Percentiles rank a stretch among this genome's conserved stretches.
These are phyloP conservation scores for Phaethon lepturus DNA, from an alignment of 2,113 vertebrate genomes.

Conservation along the genomic window DNA sequence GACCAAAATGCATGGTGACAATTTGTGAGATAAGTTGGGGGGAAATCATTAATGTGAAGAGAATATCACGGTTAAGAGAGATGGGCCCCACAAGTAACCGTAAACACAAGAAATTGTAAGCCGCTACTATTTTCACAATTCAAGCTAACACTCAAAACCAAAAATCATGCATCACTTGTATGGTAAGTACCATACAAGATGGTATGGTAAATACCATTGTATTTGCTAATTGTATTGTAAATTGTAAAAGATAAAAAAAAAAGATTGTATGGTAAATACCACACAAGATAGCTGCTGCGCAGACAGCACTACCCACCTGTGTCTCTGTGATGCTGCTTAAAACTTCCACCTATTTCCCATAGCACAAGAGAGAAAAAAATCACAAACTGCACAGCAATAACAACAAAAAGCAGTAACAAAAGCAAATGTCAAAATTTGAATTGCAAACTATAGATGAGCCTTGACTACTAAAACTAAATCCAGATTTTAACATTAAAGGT, in stretches of 20 bases:
- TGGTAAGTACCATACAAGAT: fast-evolving
- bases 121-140: not conserved
- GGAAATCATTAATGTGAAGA: not conserved
- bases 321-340: not conserved
- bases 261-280: too few relatives aligned
- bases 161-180: not conserved
- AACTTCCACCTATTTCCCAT: not conserved
- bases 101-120: not conserved
- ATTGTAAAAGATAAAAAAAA: too few relatives aligned
- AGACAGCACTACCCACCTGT: not conserved
- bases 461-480: not conserved
- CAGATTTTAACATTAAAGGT: not conserved
- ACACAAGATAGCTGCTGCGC: not conserved
- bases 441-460: not conserved
- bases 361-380: not conserved
- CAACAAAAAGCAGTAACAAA: not conserved
- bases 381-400: not conserved
- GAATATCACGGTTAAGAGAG: not conserved
- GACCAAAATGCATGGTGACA: not conserved
- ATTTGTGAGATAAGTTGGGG: not conserved
- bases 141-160: not conserved
- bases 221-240: too few relatives aligned
- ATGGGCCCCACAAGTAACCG: not conserved
- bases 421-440: conserved; percentile 36
- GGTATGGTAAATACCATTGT: too few relatives aligned